Evolutionary conservation across 2,888 invertebrate species (phyloP).

Genomic region (Pseudanteris insignis): DNA sequence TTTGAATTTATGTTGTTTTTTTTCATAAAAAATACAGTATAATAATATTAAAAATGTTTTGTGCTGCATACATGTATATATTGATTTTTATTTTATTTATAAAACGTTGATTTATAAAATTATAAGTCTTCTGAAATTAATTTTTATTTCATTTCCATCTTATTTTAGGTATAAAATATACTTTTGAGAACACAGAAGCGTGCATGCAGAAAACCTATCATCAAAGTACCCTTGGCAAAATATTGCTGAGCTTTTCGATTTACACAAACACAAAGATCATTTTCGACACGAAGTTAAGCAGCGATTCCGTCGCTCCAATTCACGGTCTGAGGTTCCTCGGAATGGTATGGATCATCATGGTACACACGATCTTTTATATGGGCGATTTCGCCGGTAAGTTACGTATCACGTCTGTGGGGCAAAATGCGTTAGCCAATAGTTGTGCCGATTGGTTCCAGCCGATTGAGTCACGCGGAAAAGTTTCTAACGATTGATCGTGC

Average conservation of each 20-base stretch:
- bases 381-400: conserved; percentile 59
- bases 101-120: too few species aligned
- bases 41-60: too few species aligned
- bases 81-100: conserved; percentile 1
- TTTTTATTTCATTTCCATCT: neutral
- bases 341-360: conserved; percentile 71
- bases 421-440: neutral
- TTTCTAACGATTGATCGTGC: neutral
- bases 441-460: conserved; percentile 2
- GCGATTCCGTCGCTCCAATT: conserved; percentile 63
- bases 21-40: too few species aligned
- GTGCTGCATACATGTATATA: too few species aligned
- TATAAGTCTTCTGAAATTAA: conserved; percentile 1
- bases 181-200: conserved; percentile 45
- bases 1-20: too few species aligned
- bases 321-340: conserved; percentile 69
- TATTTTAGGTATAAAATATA: conserved; percentile 38
- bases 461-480: conserved; percentile 15
- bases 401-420: conserved; percentile 1
- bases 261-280: conserved; percentile 67
- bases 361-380: conserved; percentile 67
- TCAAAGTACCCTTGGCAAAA: conserved; percentile 48
- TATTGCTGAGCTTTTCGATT: conserved; percentile 68
- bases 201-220: conserved; percentile 33
- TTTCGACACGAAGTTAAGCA: conserved; percentile 59